Percentiles rank a stretch among this genome's conserved stretches.
Evolutionary conservation across 2,113 vertebrate species (phyloP).

Genomic region (Lamprotornis superbus): DNA sequence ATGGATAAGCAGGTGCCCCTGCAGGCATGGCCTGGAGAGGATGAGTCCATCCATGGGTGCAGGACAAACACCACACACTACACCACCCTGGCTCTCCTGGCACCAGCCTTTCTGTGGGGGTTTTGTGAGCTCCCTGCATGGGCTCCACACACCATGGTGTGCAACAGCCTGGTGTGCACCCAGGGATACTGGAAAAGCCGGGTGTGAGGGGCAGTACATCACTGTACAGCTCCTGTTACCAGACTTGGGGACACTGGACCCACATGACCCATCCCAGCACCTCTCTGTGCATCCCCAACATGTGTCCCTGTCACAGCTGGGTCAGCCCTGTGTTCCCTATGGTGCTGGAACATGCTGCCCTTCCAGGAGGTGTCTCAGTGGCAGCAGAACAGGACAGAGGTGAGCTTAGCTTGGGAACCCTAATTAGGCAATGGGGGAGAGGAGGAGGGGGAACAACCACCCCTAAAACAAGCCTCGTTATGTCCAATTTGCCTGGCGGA

Average conservation of each 20-base stretch:
- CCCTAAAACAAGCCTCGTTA: constrained; percentile 36
- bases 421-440: background rate
- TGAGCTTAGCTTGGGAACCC: background rate
- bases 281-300: background rate
- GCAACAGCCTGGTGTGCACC: background rate
- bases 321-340: fast-evolving
- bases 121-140: background rate
- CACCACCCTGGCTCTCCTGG: background rate
- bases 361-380: background rate
- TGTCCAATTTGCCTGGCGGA: background rate
- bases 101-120: background rate
- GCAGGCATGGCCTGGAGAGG: background rate
- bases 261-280: background rate
- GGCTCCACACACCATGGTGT: fast-evolving
- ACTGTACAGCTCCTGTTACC: background rate
- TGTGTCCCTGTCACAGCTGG: fast-evolving
- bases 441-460: constrained; percentile 12
- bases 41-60: fast-evolving
- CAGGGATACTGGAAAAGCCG: background rate
- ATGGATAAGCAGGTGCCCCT: background rate
- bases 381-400: background rate
- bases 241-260: background rate
- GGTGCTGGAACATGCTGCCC: background rate
- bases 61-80: background rate
- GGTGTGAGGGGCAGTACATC: background rate